Evolutionary conservation across 2,113 vertebrate genomes (phyloP).

Genomic region (Pelobates fuscus): DNA sequence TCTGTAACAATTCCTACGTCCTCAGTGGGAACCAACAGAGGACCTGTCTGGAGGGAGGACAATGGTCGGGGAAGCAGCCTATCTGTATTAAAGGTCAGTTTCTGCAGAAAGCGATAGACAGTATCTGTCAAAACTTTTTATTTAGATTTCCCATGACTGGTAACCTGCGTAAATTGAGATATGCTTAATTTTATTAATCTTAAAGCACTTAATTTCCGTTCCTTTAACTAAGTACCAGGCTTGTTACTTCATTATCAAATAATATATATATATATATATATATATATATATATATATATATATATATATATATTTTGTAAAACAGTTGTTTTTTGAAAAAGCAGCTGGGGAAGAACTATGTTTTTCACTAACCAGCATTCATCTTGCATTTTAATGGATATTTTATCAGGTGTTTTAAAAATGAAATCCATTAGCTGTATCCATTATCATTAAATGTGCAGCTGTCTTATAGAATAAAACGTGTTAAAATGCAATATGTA

Average conservation of each 20-base stretch:
- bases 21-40: constrained; percentile 83
- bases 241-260: background rate
- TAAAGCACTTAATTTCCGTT: too few species aligned
- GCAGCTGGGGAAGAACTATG: background rate
- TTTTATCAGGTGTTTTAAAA: background rate
- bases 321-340: background rate
- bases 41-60: constrained; percentile 82
- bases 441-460: background rate
- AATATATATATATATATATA: too few species aligned
- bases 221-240: background rate
- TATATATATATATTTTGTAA: too few species aligned
- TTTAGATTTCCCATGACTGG: too few species aligned
- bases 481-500: background rate
- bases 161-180: too few species aligned
- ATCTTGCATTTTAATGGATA: background rate
- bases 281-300: too few species aligned
- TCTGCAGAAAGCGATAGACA: too few species aligned
- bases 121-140: too few species aligned
- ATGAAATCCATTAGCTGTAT: background rate
- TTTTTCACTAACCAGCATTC: background rate
- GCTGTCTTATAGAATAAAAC: background rate
- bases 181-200: too few species aligned
- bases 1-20: constrained; percentile 86
- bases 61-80: constrained; percentile 89
- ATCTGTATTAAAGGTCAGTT: constrained; percentile 87